Evolutionary conservation across 2,797 vertebrate species (phyloP), one percentile per base, ranked within the genome.

Genomic region (Myotis vivesi): DNA sequence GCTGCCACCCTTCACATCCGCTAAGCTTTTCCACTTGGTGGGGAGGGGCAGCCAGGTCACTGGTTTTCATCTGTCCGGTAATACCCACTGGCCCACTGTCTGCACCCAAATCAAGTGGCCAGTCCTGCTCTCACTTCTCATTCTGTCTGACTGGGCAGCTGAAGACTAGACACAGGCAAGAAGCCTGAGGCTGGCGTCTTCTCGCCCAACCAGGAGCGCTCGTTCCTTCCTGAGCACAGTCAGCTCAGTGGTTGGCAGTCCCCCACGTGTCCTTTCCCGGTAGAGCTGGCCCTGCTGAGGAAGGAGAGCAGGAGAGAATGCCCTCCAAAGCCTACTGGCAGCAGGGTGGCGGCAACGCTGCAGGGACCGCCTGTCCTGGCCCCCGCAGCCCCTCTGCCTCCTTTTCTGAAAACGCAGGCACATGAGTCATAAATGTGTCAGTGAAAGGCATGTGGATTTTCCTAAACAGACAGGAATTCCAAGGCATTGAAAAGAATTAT

Each of bases 401-500:
- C 86, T 53, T 6, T 64, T 41, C 64, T 15, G 75, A 51, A 79
- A 92, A 49, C 33, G 5, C 55, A 11, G 87, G 97, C 93, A 83
- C 91, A 28, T 62, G 88, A 62, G 95, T 36, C 53, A 19, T 25
- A 66, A 91, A 93, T 41, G 4, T 15, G 62, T 87, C 92, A 79
- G 81, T 82, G 95, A 94, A 94, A 92, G 83, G 92, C 80, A 90
- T 25, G 0, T 72, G 53, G 95, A 89, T 69, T 95, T 87, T 91
- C 97, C 94, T 93, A 94, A 92, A 36, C n/a, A 91, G 95, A 90
- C 41, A 91, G 75, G 76, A 79, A 44, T 0, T 87, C 89, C 94
- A 62, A 41, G 95, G 89, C 94, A 77, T 85, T 94, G 88, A 86
- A 82, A 49, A 82, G 46, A 89, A 91, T 94, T 97, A 97, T 97